Conservation (phyloP, 2,888 invertebrate genomes). For the Apoderus coryli region DNA sequence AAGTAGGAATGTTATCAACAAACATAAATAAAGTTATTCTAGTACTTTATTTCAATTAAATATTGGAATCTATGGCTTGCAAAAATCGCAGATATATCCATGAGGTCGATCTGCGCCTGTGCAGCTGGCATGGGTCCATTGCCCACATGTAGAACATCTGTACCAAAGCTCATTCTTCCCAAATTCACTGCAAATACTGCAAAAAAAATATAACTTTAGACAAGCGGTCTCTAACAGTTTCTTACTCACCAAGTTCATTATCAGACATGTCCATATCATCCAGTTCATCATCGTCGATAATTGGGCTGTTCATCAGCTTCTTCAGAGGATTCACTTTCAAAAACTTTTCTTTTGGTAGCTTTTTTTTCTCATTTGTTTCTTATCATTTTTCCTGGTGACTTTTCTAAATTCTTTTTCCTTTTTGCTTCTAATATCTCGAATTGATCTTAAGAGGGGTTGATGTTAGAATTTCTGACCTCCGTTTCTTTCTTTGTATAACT, state of each 20-base stretch:
- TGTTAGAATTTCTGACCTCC: slow-evolving; percentile 2
- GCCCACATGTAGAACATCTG: background rate
- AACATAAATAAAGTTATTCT: too few species aligned
- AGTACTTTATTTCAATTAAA: too few species aligned
- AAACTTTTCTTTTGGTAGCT: slow-evolving; percentile 2
- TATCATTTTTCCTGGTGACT: slow-evolving; percentile 1
- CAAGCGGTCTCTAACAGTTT: too few species aligned
- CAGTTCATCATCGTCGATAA: too few species aligned
- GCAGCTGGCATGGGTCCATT: slow-evolving; percentile 5
- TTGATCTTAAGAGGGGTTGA: background rate
- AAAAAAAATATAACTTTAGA: too few species aligned
- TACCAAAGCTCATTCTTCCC: slow-evolving; percentile 5
- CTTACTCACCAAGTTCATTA: too few species aligned
- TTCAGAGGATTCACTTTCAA: background rate
- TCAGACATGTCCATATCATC: too few species aligned
- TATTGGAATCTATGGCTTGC: background rate
- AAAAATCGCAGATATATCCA: slow-evolving; percentile 6
- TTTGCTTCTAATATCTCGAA: slow-evolving; percentile 4
- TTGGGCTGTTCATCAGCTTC: background rate
- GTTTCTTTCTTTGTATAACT: slow-evolving; percentile 4
- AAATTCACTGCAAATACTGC: slow-evolving; percentile 6
- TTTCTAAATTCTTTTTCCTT: slow-evolving; percentile 4
- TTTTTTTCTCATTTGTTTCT: slow-evolving; percentile 1
- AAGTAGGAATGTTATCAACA: too few species aligned
- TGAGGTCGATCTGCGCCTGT: slow-evolving; percentile 4